Evolutionary conservation across 2,888 invertebrate genomes (phyloP).

Genomic region (Brassicogethes aeneus): DNA sequence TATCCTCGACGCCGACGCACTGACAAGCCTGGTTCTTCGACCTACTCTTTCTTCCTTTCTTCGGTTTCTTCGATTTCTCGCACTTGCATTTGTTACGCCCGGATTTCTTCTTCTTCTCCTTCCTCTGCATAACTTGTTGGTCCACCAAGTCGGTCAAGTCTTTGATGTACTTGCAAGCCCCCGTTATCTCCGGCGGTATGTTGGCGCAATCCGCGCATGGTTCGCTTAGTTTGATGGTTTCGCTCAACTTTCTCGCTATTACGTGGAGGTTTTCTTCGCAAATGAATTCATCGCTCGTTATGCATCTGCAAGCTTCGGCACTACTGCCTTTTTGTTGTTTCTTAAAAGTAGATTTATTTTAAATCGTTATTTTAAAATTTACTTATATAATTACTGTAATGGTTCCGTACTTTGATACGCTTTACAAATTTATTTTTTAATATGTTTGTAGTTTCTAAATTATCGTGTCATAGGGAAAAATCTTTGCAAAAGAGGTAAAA

Average conservation of each 20-base stretch:
- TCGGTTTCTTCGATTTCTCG: background rate
- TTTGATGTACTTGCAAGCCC: conserved; percentile 31
- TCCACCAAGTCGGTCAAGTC: conserved; percentile 30
- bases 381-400: too few species aligned
- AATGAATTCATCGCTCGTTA: conserved; percentile 6
- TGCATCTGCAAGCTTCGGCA: background rate
- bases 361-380: too few species aligned
- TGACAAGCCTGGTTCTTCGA: too few species aligned
- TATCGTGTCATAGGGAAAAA: too few species aligned
- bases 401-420: too few species aligned
- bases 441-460: conserved; percentile 4
- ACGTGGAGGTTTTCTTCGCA: conserved; percentile 23
- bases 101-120: background rate
- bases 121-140: background rate
- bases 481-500: too few species aligned
- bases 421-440: too few species aligned
- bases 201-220: conserved; percentile 25
- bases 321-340: too few species aligned
- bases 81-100: background rate
- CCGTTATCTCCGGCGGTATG: conserved; percentile 27
- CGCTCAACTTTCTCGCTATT: conserved; percentile 32
- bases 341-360: too few species aligned
- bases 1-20: too few species aligned
- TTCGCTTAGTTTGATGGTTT: conserved; percentile 26
- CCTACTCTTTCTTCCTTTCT: too few species aligned